These are phyloP conservation scores for Diprion similis DNA, from an alignment of 1,140 invertebrate species.

Conservation along the genomic window DNA sequence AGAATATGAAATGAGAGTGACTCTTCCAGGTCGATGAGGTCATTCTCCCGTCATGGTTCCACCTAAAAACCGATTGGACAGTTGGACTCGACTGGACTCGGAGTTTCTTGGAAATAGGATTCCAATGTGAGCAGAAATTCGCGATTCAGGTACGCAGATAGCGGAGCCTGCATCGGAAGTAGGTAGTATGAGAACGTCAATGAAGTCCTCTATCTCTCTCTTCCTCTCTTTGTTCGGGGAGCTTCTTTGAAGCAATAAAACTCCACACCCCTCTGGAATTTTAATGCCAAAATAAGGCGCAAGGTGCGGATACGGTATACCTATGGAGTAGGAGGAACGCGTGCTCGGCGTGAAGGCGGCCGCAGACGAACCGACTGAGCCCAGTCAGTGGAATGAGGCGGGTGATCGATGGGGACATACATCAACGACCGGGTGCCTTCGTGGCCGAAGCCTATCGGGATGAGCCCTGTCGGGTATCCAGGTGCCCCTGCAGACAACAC, in stretches of 20 bases:
- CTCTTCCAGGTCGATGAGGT: no score
- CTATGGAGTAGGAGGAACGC: conserved; percentile 26
- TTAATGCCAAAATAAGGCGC: conserved; percentile 37
- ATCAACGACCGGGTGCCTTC: conserved; percentile 32
- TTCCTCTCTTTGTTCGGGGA: conserved; percentile 7
- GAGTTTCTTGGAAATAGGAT: no score
- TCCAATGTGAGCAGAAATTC: no score
- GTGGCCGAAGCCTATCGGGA: conserved; percentile 29
- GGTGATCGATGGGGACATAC: conserved; percentile 46
- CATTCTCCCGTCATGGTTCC: no score
- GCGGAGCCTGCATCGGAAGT: no score
- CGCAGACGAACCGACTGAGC: not conserved
- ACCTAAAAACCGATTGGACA: no score
- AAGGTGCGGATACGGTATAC: conserved; percentile 39
- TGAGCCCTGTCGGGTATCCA: conserved; percentile 30
- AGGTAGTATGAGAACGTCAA: not conserved
- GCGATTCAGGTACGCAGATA: no score
- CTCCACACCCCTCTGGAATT: conserved; percentile 38
- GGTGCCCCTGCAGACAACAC: conserved; percentile 41
- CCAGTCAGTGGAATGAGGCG: conserved; percentile 23
- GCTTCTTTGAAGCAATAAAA: conserved; percentile 38
- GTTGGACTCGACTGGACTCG: no score
- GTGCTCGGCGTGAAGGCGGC: not conserved
- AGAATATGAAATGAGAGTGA: no score
- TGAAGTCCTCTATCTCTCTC: not conserved